Conservation (phyloP, 2,113 vertebrate species). For the Emydocephalus ijimae region DNA sequence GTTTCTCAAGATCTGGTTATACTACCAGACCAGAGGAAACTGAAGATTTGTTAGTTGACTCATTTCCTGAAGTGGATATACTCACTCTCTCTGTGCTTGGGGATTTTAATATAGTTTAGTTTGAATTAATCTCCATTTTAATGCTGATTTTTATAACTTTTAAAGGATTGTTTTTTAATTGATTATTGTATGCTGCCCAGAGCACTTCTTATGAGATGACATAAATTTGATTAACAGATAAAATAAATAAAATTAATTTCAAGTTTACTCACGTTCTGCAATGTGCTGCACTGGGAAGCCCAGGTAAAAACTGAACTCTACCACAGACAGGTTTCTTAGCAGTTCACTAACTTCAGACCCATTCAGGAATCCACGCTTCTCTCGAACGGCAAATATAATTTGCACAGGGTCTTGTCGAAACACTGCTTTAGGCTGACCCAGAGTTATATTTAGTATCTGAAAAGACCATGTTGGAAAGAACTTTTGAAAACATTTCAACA, state of each 20-base stretch:
- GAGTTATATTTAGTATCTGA: conserved; percentile 89
- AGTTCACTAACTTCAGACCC: conserved; percentile 87
- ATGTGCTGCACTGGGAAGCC: conserved; percentile 93
- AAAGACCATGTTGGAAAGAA: conserved; percentile 39
- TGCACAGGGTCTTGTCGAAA: conserved; percentile 80
- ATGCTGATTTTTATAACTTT: not conserved
- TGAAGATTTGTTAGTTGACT: too few species aligned
- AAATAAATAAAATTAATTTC: not conserved
- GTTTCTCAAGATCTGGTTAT: not conserved
- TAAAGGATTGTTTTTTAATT: not conserved
- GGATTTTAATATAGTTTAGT: not conserved
- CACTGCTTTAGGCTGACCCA: conserved; percentile 43
- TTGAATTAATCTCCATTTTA: not conserved
- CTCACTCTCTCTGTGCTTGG: not conserved
- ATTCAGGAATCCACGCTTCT: conserved; percentile 71
- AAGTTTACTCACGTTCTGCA: conserved; percentile 89
- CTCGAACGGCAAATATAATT: conserved; percentile 79
- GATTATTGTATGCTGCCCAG: not conserved
- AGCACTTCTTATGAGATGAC: not conserved
- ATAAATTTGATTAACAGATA: not conserved
- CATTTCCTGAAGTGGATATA: not conserved
- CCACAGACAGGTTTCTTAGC: conserved; percentile 83
- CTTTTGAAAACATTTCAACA: not conserved
- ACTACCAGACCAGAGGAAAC: too few species aligned
- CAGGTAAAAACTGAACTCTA: conserved; percentile 97